A percentile compares a stretch with the other conserved stretches of the same genome.
These are phyloP conservation scores for Brenthis ino DNA, from an alignment of 2,888 invertebrate species.

Conservation along the genomic window DNA sequence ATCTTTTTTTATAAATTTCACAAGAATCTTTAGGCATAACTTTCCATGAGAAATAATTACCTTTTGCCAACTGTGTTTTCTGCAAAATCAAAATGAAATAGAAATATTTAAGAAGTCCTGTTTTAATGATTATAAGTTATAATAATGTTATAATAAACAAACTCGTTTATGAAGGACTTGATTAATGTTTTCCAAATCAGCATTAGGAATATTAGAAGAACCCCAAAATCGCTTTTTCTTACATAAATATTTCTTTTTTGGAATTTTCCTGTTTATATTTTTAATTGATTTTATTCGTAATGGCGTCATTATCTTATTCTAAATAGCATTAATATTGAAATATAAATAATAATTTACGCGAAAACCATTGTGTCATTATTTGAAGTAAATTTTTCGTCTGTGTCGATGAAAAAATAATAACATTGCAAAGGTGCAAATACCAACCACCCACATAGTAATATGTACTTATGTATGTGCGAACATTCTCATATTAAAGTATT, in stretches of 20 bases:
- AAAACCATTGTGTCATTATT: constrained; percentile 6
- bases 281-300: constrained; percentile 3
- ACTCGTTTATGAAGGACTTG: constrained; percentile 48
- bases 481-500: too few species aligned
- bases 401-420: too few species aligned
- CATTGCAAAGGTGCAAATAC: too few species aligned
- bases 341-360: constrained; percentile 3
- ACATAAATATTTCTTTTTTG: constrained; percentile 19
- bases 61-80: constrained; percentile 47
- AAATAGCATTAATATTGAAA: background rate
- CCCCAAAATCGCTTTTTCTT: constrained; percentile 12
- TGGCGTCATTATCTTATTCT: constrained; percentile 21
- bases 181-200: constrained; percentile 44
- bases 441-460: too few species aligned
- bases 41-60: constrained; percentile 50
- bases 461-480: too few species aligned
- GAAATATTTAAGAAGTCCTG: background rate
- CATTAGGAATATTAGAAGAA: constrained; percentile 14
- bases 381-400: background rate
- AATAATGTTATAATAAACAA: constrained; percentile 33
- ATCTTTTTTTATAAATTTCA: constrained; percentile 57
- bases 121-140: background rate
- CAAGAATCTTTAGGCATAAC: constrained; percentile 64
- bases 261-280: constrained; percentile 8
- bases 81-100: constrained; percentile 34